Evolutionary conservation across 2,888 invertebrate species (phyloP), one percentile per base, ranked within the genome.

Genomic region (Ariolimax columbianus): DNA sequence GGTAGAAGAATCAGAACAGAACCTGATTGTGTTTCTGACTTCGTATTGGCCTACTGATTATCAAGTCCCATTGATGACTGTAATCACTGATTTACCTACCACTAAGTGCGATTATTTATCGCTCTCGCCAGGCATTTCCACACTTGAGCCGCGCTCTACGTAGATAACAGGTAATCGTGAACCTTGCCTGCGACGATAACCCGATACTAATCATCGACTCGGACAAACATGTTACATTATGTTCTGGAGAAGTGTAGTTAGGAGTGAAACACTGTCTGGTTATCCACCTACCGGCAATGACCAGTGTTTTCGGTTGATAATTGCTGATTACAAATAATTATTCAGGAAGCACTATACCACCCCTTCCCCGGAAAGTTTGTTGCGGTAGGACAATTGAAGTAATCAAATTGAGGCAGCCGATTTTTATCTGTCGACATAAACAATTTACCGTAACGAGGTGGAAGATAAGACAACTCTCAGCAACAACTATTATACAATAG

Each of bases 151-250:
- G 36, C 9, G 68, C 68, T 68, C 3, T 2, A 36, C 36, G 68
- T 36, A 75, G 47, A 75, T 51, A 75, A 38, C 1, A 43, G 11
- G 26, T 75, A 7, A 23, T 26, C 43, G 43, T 75, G 75, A 36
- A 75, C 30, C 43, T 75, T 30, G 40, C 43, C 30, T 47, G 36
- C 75, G 7, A 47, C 9, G n/a, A 47, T 47, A 47, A 51, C n/a
- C 30, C 11, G 7, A 26, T 75, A 30, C 40, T 75, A 30, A 75
- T 75, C 43, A 30, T 30, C 30, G n/a, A 26, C 36, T 47, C 3
- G 38, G n/a, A n/a, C 47, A 75, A 51, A 75, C 75, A 75, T 6
- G 75, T 75, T 51, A 51, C 43, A 43, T 75, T 30, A 23, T 51
- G 36, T 47, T 55, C 33, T 55, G 17, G n/a, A 47, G 33, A 33